These are phyloP conservation scores for Embidobia sp. DNA, from an alignment of 2,888 invertebrate genomes.

Conservation along the genomic window DNA sequence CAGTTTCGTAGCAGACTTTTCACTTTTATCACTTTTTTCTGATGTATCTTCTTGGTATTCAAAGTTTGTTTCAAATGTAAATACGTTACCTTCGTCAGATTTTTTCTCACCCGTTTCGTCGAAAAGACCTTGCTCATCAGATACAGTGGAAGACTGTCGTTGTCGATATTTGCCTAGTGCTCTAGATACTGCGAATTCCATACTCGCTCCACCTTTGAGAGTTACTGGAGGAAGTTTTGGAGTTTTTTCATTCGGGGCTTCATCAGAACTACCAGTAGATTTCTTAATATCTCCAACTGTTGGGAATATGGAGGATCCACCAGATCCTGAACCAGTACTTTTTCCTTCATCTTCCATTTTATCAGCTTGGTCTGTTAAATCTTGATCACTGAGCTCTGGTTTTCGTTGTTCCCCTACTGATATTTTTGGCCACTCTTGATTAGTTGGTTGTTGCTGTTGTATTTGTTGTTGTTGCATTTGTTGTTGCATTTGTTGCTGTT, in stretches of 20 bases:
- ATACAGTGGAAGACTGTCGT: slow-evolving; percentile 87
- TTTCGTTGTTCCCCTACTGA: slow-evolving; percentile 82
- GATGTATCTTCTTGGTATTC: slow-evolving; percentile 73
- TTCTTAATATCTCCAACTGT: slow-evolving; percentile 89
- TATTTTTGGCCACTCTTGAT: slow-evolving; percentile 82
- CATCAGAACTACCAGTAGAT: slow-evolving; percentile 84
- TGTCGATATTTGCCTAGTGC: slow-evolving; percentile 91
- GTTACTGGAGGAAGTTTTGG: slow-evolving; percentile 83
- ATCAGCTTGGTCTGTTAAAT: slow-evolving; percentile 84
- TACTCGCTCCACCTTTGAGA: slow-evolving; percentile 85
- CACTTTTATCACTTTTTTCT: slow-evolving; percentile 74
- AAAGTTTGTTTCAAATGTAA: slow-evolving; percentile 72
- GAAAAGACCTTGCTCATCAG: slow-evolving; percentile 85
- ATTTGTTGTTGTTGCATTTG: slow-evolving; percentile 73
- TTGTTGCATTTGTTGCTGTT: slow-evolving; percentile 71
- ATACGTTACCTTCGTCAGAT: slow-evolving; percentile 72
- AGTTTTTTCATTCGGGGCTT: slow-evolving; percentile 81
- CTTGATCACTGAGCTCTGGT: slow-evolving; percentile 84
- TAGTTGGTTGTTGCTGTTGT: slow-evolving; percentile 60
- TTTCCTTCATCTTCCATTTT: slow-evolving; percentile 85
- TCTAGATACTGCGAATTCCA: slow-evolving; percentile 92
- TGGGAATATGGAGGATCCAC: slow-evolving; percentile 86
- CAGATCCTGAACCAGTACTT: slow-evolving; percentile 83
- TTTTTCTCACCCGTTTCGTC: slow-evolving; percentile 82
- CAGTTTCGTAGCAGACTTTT: slow-evolving; percentile 72